Base-by-base conservation (phyloP, 2,888 invertebrate genomes). In the Drosophila ochracea region DNA sequence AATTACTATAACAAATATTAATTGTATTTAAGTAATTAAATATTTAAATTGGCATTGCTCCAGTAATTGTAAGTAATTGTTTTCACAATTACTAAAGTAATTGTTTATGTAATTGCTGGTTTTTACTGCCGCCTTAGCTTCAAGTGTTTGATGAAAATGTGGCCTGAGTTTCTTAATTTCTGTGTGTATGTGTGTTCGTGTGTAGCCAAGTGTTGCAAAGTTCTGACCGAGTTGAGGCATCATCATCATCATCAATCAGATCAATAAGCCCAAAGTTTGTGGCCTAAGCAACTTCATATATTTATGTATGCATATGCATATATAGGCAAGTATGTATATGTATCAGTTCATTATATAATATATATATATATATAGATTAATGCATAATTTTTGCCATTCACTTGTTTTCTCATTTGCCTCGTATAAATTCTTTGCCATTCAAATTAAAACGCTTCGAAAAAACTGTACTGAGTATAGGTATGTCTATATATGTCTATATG, bases 331-430 rank as follows among this genome's bases (percentile, higher is more conserved):
- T 87, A 70, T 84, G 65, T 83, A 85, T 88, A 85, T 83, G 82
- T 83, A 88, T 88, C 89, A 88, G 88, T 86, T 86, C 85, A 85
- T 83, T 88, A 86, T 82, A 83, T 81, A 79, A 62, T 68, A 59
- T 59, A 47, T 70, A 25, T 25, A 37, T 35, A 30, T 70, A 37
- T 30, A 62, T 35, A 30, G 37, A 19, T 50, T 73, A 58, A 79
- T 83, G 72, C 71, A 68, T 76, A 63, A 66, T 66, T 68, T 58
- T 76, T 62, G 50, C 52, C 55, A 58, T 66, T 63, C 53, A 39
- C 21, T 64, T 67, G 25, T 39, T 64, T 57, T 53, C 25, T 43
- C 35, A 59, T 61, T 66, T 53, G 54, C 47, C 59, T 66, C 58
- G 49, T 73, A 62, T 76, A 77, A 69, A 83, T 76, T 74, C 73